These are phyloP conservation scores for Forbesichthys agassizii DNA, from an alignment of 2,113 vertebrate species.

Conservation along the genomic window DNA sequence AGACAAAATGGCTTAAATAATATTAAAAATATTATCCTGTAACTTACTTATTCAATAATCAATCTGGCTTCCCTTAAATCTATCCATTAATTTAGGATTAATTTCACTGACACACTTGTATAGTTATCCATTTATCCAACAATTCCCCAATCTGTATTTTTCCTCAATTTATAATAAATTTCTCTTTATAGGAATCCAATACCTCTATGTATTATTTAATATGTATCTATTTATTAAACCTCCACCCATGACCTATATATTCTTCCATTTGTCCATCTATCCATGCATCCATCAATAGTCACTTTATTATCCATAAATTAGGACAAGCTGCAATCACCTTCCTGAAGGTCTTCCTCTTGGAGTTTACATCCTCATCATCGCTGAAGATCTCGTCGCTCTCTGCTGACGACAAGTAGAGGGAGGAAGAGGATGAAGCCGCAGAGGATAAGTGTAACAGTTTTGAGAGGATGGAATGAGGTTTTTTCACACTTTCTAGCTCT, in stretches of 20 bases:
- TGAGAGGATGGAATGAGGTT: slow-evolving; percentile 63
- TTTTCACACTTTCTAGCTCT: not conserved
- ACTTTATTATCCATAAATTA: not conserved
- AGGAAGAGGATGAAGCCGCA: slow-evolving; percentile 70
- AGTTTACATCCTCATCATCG: slow-evolving; percentile 67
- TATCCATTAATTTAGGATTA: no score
- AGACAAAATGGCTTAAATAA: not conserved
- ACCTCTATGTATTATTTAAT: not conserved
- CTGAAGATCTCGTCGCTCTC: slow-evolving; percentile 82
- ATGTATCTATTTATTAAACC: no score
- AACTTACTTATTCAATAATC: no score
- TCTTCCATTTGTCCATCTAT: not conserved
- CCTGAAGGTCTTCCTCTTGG: slow-evolving; percentile 63
- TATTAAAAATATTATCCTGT: not conserved
- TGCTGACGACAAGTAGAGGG: slow-evolving; percentile 72
- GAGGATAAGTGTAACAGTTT: slow-evolving; percentile 68
- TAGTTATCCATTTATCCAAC: not conserved
- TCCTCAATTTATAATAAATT: no score
- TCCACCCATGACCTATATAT: not conserved
- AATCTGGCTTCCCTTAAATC: no score
- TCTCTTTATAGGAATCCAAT: not conserved
- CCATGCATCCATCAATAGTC: not conserved
- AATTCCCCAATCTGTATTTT: not conserved
- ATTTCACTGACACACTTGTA: not conserved
- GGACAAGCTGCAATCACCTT: slow-evolving; percentile 65